Evolutionary conservation across 2,113 vertebrate genomes (phyloP).

Genomic region (Parotia lawesii): DNA sequence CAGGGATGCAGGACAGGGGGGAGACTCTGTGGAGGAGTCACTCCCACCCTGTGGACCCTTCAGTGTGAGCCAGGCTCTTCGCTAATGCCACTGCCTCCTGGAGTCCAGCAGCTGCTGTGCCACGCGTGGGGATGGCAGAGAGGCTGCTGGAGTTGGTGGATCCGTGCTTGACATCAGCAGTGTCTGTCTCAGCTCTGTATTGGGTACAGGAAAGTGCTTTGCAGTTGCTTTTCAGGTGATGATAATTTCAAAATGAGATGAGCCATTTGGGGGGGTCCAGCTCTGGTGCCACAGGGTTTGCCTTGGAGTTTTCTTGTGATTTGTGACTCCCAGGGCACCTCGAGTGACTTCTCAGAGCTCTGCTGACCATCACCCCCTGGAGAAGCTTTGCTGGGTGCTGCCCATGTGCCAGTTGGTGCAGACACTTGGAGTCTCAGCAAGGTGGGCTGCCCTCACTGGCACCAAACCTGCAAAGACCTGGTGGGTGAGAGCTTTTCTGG

Average conservation of each 20-base stretch:
- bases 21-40: background rate
- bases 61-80: background rate
- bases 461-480: background rate
- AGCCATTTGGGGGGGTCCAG: background rate
- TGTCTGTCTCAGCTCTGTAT: background rate
- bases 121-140: background rate
- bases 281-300: background rate
- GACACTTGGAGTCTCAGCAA: background rate
- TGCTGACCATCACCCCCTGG: background rate
- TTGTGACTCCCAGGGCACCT: background rate
- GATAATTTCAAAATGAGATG: background rate
- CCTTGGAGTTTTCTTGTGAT: fast-evolving
- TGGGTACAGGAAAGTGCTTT: background rate
- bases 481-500: background rate
- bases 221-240: background rate
- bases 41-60: background rate
- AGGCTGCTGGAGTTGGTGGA: background rate
- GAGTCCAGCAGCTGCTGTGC: background rate
- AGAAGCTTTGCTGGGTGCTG: background rate
- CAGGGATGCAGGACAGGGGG: background rate
- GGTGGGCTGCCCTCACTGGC: background rate
- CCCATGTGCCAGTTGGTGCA: background rate
- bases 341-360: background rate
- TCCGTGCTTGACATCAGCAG: background rate
- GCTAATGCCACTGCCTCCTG: fast-evolving